phyloP scores from a whole-genome alignment of 2,797 vertebrate genomes.

The Phrynocephalus forsythii region DNA sequence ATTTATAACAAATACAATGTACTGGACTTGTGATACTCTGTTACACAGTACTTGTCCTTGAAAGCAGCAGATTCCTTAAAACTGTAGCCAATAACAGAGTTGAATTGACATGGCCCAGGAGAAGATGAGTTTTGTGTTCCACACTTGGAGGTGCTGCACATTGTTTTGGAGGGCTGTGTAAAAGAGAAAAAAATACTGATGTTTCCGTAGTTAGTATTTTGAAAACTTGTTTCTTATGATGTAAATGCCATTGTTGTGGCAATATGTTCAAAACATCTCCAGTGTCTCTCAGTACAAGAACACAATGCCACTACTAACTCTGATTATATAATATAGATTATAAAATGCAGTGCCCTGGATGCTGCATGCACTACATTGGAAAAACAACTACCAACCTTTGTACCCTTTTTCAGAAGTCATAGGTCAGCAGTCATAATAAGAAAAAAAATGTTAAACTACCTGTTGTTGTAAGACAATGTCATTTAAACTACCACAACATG shows the following conservation, averaged over 20 bases:
- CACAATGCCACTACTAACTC: background rate
- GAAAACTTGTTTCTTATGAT: background rate
- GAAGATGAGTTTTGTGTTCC: background rate
- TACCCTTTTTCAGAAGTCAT: slow-evolving; percentile 14
- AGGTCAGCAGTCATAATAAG: background rate
- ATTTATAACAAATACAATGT: background rate
- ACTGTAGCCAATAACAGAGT: background rate
- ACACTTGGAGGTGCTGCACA: background rate
- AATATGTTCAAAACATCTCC: background rate
- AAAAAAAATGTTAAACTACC: background rate
- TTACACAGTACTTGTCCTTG: background rate
- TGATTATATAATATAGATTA: background rate
- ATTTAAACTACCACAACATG: background rate
- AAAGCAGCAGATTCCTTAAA: background rate
- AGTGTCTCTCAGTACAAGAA: background rate
- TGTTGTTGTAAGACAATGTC: background rate
- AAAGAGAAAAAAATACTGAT: background rate
- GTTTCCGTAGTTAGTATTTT: background rate
- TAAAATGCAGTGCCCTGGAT: background rate
- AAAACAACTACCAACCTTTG: slow-evolving; percentile 4
- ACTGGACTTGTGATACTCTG: background rate
- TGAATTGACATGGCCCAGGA: background rate
- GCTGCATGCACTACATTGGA: background rate
- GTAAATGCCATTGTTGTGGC: background rate
- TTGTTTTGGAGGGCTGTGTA: background rate